Evolutionary conservation across 1,140 invertebrate species (phyloP).

Genomic region (Drosophila nasuta): DNA sequence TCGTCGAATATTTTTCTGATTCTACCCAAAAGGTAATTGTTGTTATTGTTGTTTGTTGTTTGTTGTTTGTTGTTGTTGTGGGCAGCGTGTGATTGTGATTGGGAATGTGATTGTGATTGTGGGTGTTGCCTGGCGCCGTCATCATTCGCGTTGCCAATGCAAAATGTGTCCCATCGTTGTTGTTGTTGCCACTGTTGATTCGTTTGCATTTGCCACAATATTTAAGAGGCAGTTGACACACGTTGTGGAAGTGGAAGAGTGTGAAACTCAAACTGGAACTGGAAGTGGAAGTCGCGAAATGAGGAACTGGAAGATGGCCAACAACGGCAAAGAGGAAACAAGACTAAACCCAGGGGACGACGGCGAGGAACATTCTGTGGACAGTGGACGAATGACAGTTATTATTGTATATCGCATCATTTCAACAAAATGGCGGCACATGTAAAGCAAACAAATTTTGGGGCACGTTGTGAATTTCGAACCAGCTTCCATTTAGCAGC

Average conservation of each 20-base stretch:
- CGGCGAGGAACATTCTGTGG: neutral
- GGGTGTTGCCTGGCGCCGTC: neutral
- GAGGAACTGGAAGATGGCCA: too few species aligned
- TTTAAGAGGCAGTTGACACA: conserved; percentile 61
- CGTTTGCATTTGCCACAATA: conserved; percentile 73
- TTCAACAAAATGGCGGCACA: conserved; percentile 66
- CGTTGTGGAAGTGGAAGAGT: neutral
- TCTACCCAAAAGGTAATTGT: conserved; percentile 31
- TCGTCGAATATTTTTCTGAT: neutral
- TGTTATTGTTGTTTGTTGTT: conserved; percentile 7
- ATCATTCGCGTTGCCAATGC: conserved; percentile 43
- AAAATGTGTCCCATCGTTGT: conserved; percentile 33
- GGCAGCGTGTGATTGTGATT: conserved; percentile 10
- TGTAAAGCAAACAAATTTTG: conserved; percentile 65
- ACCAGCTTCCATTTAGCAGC: conserved; percentile 7
- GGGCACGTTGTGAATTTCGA: conserved; percentile 32
- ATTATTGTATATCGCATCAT: conserved; percentile 65
- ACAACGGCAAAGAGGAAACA: neutral
- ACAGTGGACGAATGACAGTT: conserved; percentile 47
- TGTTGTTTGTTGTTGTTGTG: conserved; percentile 3
- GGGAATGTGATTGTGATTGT: conserved; percentile 18
- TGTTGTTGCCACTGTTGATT: conserved; percentile 33
- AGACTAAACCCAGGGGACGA: neutral
- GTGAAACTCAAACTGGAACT: too few species aligned
- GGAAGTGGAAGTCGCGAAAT: neutral